Conservation (phyloP, 2,113 vertebrate species). For the Pholis gunnellus region DNA sequence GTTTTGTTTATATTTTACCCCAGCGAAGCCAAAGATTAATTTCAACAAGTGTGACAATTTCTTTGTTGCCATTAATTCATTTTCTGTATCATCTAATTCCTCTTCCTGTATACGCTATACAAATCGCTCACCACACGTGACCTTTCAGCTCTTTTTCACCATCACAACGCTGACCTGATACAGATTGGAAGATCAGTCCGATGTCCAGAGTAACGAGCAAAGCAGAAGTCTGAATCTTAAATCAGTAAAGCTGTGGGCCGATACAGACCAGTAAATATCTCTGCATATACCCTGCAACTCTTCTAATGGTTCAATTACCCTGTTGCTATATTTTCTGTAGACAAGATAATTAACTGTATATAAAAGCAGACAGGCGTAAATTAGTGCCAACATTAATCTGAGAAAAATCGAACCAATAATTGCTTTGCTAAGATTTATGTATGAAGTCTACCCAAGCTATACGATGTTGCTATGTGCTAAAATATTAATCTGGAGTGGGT, state of each 20-base stretch:
- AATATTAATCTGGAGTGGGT: constrained; percentile 13
- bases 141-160: constrained; percentile 11
- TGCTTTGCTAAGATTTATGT: constrained; percentile 12
- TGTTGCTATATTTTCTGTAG: constrained; percentile 29
- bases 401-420: constrained; percentile 6
- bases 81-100: not conserved
- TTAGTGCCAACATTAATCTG: not conserved
- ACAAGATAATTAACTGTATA: not conserved
- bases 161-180: not conserved
- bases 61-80: not conserved
- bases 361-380: constrained; percentile 24
- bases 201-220: constrained; percentile 7
- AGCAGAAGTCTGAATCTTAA: constrained; percentile 14
- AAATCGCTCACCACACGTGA: not conserved
- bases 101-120: not conserved
- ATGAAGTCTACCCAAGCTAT: constrained; percentile 18
- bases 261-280: constrained; percentile 16
- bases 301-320: constrained; percentile 23
- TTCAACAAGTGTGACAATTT: not conserved
- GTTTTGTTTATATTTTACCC: constrained; percentile 6
- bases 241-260: constrained; percentile 1
- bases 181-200: constrained; percentile 13
- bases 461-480: constrained; percentile 3
- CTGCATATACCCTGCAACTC: not conserved
- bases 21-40: not conserved